Base-by-base conservation (phyloP, 2,888 invertebrate genomes). In the Limnephilus auricula region DNA sequence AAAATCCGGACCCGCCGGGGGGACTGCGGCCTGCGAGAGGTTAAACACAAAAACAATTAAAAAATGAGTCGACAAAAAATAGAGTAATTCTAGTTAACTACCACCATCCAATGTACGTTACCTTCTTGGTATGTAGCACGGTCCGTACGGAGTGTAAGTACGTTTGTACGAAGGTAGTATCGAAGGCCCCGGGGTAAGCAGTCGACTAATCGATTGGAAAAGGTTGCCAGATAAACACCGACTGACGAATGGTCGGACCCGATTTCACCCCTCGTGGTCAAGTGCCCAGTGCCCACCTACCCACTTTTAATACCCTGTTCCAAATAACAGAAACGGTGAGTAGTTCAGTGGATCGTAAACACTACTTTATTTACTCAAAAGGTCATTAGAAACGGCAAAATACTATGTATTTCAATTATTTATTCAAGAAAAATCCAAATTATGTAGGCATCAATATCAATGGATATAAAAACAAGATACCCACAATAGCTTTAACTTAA, bases 151-250 rank as follows among this genome's bases (percentile, higher is more conserved):
- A 65, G 65, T 25, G n/a, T n/a, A 18, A 0, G 18, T 65, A 65
- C 65, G 5, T 65, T 18, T 25, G n/a, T 65, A n/a, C n/a, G 65
- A n/a, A 65, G 65, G 65, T 65, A 86, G 65, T 50, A 50, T 31
- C 18, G 86, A 50, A 89, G 89, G 85, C 82, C 83, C 78, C 30
- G 83, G 86, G 90, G 85, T 65, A 91, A 86, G 84, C 79, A 79
- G 85, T 30, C 50, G 89, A 80, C 88, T 88, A 92, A 91, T 92
- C 91, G 92, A 92, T 92, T 80, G 92, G 92, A 92, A 92, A 84
- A 84, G 91, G 88, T 86, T 90, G 45, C 79, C 90, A 87, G 90
- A 90, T 91, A 90, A 87, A 91, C 90, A 90, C 87, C 85, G 37
- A 34, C 85, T 79, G 85, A 91, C 50, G 79, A 91, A 89, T 86